A percentile compares a stretch with the other conserved stretches of the same genome.
These are phyloP conservation scores for Prosopocoilus inquinatus DNA, from an alignment of 2,888 invertebrate species.

Conservation along the genomic window DNA sequence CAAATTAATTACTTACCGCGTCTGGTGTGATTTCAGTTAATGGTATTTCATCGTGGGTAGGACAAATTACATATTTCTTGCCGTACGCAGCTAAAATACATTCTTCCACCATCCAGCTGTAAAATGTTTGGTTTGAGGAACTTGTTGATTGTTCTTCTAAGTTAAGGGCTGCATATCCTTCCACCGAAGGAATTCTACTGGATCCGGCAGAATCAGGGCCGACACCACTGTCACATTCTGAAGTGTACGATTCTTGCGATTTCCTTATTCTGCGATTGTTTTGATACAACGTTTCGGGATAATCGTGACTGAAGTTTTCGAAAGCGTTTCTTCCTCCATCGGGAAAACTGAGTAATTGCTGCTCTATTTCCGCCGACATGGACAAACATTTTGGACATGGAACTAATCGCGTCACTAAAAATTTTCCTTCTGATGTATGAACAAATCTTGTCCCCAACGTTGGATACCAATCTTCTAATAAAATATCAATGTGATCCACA, in stretches of 20 bases:
- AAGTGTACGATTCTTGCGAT: slow-evolving; percentile 72
- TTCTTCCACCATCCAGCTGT: slow-evolving; percentile 92
- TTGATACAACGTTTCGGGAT: slow-evolving; percentile 9
- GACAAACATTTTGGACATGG: slow-evolving; percentile 87
- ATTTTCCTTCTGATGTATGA: slow-evolving; percentile 94
- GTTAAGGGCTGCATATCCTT: slow-evolving; percentile 63
- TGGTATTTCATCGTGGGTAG: slow-evolving; percentile 72
- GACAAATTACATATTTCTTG: slow-evolving; percentile 69
- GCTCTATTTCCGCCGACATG: slow-evolving; percentile 47
- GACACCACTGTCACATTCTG: slow-evolving; percentile 86
- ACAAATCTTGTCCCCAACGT: slow-evolving; percentile 95
- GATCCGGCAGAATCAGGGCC: slow-evolving; percentile 78
- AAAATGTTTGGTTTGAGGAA: slow-evolving; percentile 48
- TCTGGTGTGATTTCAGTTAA: slow-evolving; percentile 89
- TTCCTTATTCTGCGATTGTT: slow-evolving; percentile 48
- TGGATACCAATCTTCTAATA: slow-evolving; percentile 98
- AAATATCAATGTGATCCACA: slow-evolving; percentile 93
- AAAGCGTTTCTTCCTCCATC: slow-evolving; percentile 28
- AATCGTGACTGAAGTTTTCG: slow-evolving; percentile 23
- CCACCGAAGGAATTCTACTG: slow-evolving; percentile 79
- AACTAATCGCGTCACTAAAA: slow-evolving; percentile 89
- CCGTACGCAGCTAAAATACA: slow-evolving; percentile 88
- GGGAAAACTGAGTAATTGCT: slow-evolving; percentile 33
- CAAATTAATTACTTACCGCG: slow-evolving; percentile 59
- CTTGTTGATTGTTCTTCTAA: slow-evolving; percentile 42